Percentiles rank a stretch among this genome's conserved stretches.
Evolutionary conservation across 2,797 vertebrate species (phyloP).

Genomic region (Gadopsis bispinosus): DNA sequence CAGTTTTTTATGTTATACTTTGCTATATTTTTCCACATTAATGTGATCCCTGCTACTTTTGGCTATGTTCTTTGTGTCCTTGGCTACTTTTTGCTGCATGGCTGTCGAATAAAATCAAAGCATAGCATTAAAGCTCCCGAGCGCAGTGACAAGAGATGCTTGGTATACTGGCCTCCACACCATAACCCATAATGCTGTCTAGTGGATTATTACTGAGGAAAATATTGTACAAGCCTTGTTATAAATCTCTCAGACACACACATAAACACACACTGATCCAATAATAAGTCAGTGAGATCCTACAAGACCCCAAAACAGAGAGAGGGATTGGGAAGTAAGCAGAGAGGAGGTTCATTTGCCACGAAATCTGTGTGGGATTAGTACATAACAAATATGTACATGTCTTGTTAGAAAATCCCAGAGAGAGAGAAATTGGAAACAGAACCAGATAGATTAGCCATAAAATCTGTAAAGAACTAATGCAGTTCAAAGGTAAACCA

Average conservation of each 20-base stretch:
- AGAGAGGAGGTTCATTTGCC: slow-evolving; percentile 46
- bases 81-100: slow-evolving; percentile 12
- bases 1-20: not conserved
- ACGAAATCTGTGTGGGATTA: slow-evolving; percentile 55
- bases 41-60: slow-evolving; percentile 33
- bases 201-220: slow-evolving; percentile 52
- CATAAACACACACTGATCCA: slow-evolving; percentile 36
- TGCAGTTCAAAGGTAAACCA: slow-evolving; percentile 31
- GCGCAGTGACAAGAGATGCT: slow-evolving; percentile 9
- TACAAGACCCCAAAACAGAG: slow-evolving; percentile 41
- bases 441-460: slow-evolving; percentile 33
- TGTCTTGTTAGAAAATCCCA: slow-evolving; percentile 32
- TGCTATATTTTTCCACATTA: slow-evolving; percentile 18
- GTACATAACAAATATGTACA: slow-evolving; percentile 48
- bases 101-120: slow-evolving; percentile 44
- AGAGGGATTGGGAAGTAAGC: slow-evolving; percentile 40
- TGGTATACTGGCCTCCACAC: slow-evolving; percentile 16
- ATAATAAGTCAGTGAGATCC: slow-evolving; percentile 42
- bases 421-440: slow-evolving; percentile 15
- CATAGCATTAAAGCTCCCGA: slow-evolving; percentile 25
- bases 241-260: slow-evolving; percentile 41
- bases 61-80: slow-evolving; percentile 4
- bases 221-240: slow-evolving; percentile 16
- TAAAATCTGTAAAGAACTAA: slow-evolving; percentile 33
- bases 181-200: slow-evolving; percentile 31